Percentiles rank a stretch among this genome's conserved stretches.
phyloP scores from a whole-genome alignment of 2,797 vertebrate genomes.

The Aphelocoma californica region DNA sequence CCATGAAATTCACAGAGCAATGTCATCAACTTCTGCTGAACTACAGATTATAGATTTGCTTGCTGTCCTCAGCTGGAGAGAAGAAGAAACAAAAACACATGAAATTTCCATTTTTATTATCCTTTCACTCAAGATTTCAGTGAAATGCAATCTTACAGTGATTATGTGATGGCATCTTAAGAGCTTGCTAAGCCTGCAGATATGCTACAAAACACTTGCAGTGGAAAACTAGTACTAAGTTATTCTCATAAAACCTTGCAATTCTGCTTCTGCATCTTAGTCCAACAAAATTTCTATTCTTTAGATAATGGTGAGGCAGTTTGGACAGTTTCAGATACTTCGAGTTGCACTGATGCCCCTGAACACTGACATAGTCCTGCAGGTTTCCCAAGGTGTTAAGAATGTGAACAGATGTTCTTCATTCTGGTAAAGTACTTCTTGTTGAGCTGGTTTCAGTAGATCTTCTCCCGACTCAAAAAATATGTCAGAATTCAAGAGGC shows the following conservation, averaged over 20 bases:
- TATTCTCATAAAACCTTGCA: neutral
- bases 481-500: neutral
- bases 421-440: neutral
- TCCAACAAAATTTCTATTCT: neutral
- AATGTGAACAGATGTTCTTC: neutral
- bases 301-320: neutral
- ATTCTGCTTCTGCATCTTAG: neutral
- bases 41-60: neutral
- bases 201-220: neutral
- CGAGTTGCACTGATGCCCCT: neutral
- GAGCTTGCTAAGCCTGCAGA: neutral
- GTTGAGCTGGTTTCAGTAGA: neutral
- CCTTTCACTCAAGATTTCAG: neutral
- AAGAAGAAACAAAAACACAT: neutral
- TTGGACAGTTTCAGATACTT: neutral
- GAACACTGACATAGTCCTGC: neutral
- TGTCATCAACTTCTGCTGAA: neutral
- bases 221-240: neutral
- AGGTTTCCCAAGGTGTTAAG: fast-evolving
- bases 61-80: neutral
- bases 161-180: neutral
- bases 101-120: neutral
- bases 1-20: neutral
- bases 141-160: neutral
- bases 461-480: neutral